Evolutionary conservation across 2,888 invertebrate species (phyloP).

Genomic region (Latrodectus hesperus): DNA sequence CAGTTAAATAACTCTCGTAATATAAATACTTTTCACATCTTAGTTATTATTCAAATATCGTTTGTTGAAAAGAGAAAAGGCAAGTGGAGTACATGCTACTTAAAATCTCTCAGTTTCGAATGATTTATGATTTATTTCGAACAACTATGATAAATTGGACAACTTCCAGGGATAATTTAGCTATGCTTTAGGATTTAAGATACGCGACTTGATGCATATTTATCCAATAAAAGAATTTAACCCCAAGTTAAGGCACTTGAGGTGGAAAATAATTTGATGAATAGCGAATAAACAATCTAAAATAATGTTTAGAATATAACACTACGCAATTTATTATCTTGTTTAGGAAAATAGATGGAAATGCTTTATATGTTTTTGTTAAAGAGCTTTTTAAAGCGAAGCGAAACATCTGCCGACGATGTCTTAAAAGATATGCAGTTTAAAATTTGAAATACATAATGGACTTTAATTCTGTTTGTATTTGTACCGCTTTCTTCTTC

Average conservation of each 20-base stretch:
- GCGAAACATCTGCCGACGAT: too few species aligned
- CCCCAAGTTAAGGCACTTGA: neutral
- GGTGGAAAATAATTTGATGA: neutral
- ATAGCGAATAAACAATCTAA: neutral
- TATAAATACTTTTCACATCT: neutral
- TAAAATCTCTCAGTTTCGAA: neutral
- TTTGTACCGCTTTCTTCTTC: too few species aligned
- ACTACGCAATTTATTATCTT: too few species aligned
- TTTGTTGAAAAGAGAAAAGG: neutral
- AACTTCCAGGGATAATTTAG: neutral
- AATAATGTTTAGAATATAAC: neutral
- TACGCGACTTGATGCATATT: neutral
- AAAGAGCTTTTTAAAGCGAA: too few species aligned
- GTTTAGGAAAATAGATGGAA: too few species aligned
- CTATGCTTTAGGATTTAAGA: neutral
- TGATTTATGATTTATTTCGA: neutral
- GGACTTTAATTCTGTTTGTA: too few species aligned
- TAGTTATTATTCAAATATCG: neutral
- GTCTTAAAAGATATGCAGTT: too few species aligned
- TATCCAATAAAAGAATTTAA: neutral
- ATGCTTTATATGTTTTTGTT: too few species aligned
- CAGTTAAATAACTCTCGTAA: neutral
- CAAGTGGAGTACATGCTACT: neutral
- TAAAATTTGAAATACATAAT: too few species aligned
- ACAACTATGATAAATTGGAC: neutral